These are phyloP conservation scores for Ornithoptera priamus DNA, from an alignment of 2,888 invertebrate species.

Conservation along the genomic window DNA sequence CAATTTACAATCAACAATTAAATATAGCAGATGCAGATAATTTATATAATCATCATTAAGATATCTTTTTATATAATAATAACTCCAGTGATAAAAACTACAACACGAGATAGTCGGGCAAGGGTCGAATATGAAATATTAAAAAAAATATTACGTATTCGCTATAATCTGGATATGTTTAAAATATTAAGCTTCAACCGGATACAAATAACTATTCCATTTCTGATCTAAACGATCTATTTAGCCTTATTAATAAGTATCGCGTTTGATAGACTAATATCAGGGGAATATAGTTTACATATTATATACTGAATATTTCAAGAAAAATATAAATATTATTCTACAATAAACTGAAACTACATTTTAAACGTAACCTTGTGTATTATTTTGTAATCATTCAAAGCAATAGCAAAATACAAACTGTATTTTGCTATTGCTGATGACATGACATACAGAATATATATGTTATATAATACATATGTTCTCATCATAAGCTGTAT, in stretches of 20 bases:
- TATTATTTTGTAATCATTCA: background rate
- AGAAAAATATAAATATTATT: background rate
- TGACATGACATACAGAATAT: background rate
- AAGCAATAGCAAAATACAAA: background rate
- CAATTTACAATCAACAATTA: background rate
- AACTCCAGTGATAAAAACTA: no score
- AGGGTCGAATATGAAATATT: no score
- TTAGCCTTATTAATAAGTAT: background rate
- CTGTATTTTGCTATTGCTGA: no score
- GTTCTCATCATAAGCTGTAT: no score
- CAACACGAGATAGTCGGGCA: no score
- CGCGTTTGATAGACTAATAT: background rate
- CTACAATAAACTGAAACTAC: background rate
- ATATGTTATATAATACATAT: no score
- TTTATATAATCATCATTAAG: background rate
- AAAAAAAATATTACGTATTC: background rate
- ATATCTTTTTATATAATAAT: background rate
- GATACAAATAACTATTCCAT: background rate
- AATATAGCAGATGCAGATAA: background rate
- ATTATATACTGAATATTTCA: background rate
- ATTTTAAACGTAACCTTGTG: background rate
- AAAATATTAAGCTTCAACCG: background rate
- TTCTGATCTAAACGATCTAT: background rate
- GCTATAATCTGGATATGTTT: background rate
- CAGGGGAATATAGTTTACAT: background rate